These are phyloP conservation scores for Sebastes hopkinsi DNA, from an alignment of 2,797 vertebrate genomes.

Conservation along the genomic window DNA sequence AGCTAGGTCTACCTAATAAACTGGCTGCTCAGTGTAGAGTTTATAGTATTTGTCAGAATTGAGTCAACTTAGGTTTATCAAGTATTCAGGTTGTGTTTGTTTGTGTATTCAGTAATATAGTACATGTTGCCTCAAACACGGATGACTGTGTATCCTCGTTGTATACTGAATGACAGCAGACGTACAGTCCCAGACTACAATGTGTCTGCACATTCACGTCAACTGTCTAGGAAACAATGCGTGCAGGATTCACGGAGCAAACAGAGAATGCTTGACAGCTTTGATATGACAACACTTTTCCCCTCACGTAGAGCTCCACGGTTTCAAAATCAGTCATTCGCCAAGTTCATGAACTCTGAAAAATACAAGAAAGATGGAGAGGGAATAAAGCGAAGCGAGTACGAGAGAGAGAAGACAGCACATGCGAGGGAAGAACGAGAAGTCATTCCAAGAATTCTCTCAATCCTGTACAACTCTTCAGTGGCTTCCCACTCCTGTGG, in stretches of 20 bases:
- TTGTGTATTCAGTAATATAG: constrained; percentile 33
- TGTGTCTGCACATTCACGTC: constrained; percentile 45
- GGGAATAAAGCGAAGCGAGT: constrained; percentile 12
- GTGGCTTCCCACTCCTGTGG: constrained; percentile 26
- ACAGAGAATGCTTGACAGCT: constrained; percentile 54
- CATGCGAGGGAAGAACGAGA: constrained; percentile 16
- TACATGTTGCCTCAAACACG: constrained; percentile 20
- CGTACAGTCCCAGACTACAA: constrained; percentile 17
- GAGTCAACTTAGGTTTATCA: neutral
- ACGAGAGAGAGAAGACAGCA: neutral
- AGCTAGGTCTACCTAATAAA: neutral
- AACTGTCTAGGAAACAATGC: constrained; percentile 35
- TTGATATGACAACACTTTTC: constrained; percentile 61
- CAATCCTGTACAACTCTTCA: constrained; percentile 35
- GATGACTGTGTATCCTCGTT: neutral
- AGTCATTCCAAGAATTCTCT: constrained; percentile 43
- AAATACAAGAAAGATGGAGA: constrained; percentile 10
- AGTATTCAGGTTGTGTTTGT: constrained; percentile 25
- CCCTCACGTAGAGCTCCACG: constrained; percentile 8
- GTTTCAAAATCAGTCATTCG: constrained; percentile 54
- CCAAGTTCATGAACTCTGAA: constrained; percentile 68
- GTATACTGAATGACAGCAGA: constrained; percentile 45
- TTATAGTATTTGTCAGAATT: neutral
- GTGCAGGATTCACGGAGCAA: constrained; percentile 40
- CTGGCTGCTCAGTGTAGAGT: neutral